Evolutionary conservation across 2,888 invertebrate species (phyloP), one percentile per base, ranked within the genome.

Genomic region (Gymnocheta viridis): DNA sequence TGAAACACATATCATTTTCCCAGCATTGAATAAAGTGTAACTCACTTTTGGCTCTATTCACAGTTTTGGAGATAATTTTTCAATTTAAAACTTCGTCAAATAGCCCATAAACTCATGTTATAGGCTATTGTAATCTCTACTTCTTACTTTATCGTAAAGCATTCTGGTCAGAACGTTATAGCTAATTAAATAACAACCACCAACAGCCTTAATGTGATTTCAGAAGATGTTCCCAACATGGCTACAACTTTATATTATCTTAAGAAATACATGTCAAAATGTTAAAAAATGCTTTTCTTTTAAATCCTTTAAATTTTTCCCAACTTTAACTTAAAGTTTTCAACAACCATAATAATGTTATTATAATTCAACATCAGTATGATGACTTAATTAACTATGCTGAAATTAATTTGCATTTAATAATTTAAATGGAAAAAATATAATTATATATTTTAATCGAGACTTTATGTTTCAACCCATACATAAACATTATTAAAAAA

Each of bases 381-480:
- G 49, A 77, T 66, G 58, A 66, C 82, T 66, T 82, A 77, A 82
- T 77, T 77, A 82, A 82, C 70, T 66, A 58, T 72, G 17, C 49
- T 58, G 56, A 51, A 67, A 72, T 67, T 72, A 77, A 60, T 82
- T 77, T 72, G 38, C 41, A 66, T 82, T 81, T 66, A 72, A 82
- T 54, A 69, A 56, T 77, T 49, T 62, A 44, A 19, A 74, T 54
- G 5, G 5, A 41, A 64, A 74, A 32, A 19, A 44, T n/a, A 54
- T 29, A 56, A 56, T 66, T 56, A 14, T 66, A 12, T 44, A 54
- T 44, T 74, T 74, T 44, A 44, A 74, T 12, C 22, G 24, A 35
- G 29, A 54, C 29, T 74, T 27, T 27, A 14, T 22, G 4, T 32
- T 0, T 2, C 22, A 22, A 3, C 74, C 2, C 5, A 29, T 6